Percentiles rank a stretch among this genome's conserved stretches.
These are phyloP conservation scores for Lampris megalopsis DNA, from an alignment of 2,113 vertebrate species.

Conservation along the genomic window DNA sequence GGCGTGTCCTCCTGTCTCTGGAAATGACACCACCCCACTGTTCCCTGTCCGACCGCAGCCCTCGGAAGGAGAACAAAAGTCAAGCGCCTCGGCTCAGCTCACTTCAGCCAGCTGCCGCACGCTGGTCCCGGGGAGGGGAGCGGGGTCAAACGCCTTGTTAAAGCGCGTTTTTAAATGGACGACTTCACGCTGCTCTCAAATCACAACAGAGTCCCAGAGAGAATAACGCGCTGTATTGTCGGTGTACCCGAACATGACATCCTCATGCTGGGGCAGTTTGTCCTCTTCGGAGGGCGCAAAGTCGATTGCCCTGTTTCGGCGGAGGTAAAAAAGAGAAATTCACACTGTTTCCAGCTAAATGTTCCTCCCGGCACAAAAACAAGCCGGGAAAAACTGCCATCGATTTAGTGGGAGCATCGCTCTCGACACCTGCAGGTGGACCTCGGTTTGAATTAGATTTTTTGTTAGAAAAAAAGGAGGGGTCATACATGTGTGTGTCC, in stretches of 20 bases:
- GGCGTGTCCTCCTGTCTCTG: slow-evolving; percentile 33
- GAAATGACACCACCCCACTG: slow-evolving; percentile 53
- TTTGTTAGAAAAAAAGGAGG: neutral
- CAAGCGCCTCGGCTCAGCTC: slow-evolving; percentile 21
- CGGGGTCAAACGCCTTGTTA: slow-evolving; percentile 64
- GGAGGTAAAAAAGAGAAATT: slow-evolving; percentile 40
- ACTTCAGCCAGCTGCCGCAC: slow-evolving; percentile 56
- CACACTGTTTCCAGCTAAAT: slow-evolving; percentile 15
- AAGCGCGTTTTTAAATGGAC: slow-evolving; percentile 39
- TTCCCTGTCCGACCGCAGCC: slow-evolving; percentile 52
- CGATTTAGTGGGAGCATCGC: neutral
- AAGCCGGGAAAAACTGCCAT: neutral
- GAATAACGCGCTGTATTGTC: slow-evolving; percentile 37
- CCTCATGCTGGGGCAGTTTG: slow-evolving; percentile 53
- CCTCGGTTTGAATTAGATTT: neutral
- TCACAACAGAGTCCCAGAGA: slow-evolving; percentile 58
- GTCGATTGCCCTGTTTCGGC: slow-evolving; percentile 47
- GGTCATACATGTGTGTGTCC: neutral
- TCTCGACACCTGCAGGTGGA: neutral
- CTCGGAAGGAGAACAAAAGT: slow-evolving; percentile 46
- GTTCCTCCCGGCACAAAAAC: neutral
- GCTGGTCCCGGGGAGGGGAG: slow-evolving; percentile 55
- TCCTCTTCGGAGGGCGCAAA: slow-evolving; percentile 40
- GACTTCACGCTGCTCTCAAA: slow-evolving; percentile 62
- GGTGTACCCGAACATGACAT: slow-evolving; percentile 52